Conservation (phyloP, 1,140 invertebrate genomes). For the Hetaerina americana region DNA sequence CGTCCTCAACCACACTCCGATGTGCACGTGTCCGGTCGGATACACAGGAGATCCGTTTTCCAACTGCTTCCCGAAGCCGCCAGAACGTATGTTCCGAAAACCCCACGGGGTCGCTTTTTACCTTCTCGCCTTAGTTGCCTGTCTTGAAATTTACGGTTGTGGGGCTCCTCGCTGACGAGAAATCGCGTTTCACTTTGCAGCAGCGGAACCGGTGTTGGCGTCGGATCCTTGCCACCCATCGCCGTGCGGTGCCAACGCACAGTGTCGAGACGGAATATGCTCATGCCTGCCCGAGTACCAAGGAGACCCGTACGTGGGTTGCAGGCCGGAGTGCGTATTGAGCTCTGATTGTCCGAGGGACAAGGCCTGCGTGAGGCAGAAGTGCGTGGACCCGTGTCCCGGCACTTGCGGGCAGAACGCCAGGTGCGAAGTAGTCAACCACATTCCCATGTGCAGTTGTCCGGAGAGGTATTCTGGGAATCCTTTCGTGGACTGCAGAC, state of each 20-base stretch:
- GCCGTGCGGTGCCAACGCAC: slow-evolving; percentile 62
- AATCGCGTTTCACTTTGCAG: slow-evolving; percentile 15
- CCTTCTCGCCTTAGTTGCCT: slow-evolving; percentile 14
- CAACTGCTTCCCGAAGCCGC: slow-evolving; percentile 35
- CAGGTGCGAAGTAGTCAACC: slow-evolving; percentile 58
- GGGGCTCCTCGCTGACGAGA: slow-evolving; percentile 12
- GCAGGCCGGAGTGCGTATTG: slow-evolving; percentile 56
- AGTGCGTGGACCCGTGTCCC: slow-evolving; percentile 63
- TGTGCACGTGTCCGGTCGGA: slow-evolving; percentile 49
- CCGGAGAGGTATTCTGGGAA: slow-evolving; percentile 49
- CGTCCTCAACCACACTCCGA: slow-evolving; percentile 52
- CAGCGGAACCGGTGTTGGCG: slow-evolving; percentile 28
- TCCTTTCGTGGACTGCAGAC: slow-evolving; percentile 38
- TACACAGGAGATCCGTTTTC: slow-evolving; percentile 57
- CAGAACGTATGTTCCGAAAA: slow-evolving; percentile 23
- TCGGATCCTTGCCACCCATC: slow-evolving; percentile 51
- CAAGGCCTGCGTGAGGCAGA: slow-evolving; percentile 53
- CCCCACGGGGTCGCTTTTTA: slow-evolving; percentile 1
- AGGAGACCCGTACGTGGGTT: slow-evolving; percentile 59
- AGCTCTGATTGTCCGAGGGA: slow-evolving; percentile 56
- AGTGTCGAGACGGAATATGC: slow-evolving; percentile 56
- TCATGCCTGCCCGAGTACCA: slow-evolving; percentile 49
- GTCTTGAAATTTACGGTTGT: slow-evolving; percentile 25
- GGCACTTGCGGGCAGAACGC: slow-evolving; percentile 60
- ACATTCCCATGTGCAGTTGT: slow-evolving; percentile 58